phyloP scores from a whole-genome alignment of 2,888 invertebrate species.

The Dasysyrphus tricinctus region DNA sequence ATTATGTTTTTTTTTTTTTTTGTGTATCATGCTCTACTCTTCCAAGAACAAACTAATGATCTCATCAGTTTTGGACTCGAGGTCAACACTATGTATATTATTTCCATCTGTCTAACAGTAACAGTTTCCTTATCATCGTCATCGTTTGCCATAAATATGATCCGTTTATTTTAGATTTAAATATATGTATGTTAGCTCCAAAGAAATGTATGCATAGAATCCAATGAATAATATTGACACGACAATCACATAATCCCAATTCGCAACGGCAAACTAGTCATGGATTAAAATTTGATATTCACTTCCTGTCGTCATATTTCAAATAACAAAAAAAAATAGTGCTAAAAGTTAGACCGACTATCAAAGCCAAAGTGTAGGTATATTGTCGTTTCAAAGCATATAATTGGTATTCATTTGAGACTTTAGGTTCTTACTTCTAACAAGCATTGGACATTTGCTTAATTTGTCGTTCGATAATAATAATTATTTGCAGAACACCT shows the following conservation, averaged over 20 bases:
- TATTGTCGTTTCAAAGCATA: not conserved
- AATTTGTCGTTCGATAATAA: conserved; percentile 50
- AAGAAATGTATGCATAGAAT: conserved; percentile 17
- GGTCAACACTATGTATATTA: too few species aligned
- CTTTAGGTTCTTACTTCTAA: conserved; percentile 30
- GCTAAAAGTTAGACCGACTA: conserved; percentile 4
- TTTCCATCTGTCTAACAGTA: too few species aligned
- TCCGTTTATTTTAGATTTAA: too few species aligned
- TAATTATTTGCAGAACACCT: conserved; percentile 56
- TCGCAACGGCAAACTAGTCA: conserved; percentile 30
- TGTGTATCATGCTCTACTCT: too few species aligned
- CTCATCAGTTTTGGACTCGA: too few species aligned
- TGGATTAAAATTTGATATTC: conserved; percentile 51
- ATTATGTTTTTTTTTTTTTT: too few species aligned
- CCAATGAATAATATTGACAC: conserved; percentile 17
- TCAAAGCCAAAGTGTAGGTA: not conserved
- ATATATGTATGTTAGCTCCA: too few species aligned
- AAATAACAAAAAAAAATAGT: conserved; percentile 23
- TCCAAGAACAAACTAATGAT: too few species aligned
- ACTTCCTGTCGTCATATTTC: conserved; percentile 67
- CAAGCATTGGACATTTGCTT: conserved; percentile 61
- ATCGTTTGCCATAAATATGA: too few species aligned
- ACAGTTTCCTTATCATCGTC: too few species aligned
- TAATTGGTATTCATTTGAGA: conserved; percentile 59
- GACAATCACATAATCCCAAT: conserved; percentile 38